A percentile compares a stretch with the other conserved stretches of the same genome.
Evolutionary conservation across 2,113 vertebrate genomes (phyloP).

Genomic region (Aptenodytes patagonicus): DNA sequence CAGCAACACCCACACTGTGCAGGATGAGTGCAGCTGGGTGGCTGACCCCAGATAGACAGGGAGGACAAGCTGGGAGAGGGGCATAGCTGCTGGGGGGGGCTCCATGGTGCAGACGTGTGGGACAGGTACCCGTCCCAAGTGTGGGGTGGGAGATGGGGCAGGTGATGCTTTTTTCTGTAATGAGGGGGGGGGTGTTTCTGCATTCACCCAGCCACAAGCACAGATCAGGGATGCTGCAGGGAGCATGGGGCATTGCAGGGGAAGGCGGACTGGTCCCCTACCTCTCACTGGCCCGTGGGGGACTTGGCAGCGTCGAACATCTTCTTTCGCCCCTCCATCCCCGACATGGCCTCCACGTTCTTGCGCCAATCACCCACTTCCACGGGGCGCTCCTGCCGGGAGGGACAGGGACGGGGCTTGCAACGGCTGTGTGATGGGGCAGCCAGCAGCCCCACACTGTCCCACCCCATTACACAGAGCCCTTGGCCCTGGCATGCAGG

Average conservation of each 20-base stretch:
- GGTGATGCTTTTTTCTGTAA: neutral
- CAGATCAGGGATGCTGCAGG: neutral
- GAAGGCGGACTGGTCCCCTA: neutral
- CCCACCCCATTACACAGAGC: neutral
- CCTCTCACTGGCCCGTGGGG: slow-evolving; percentile 75
- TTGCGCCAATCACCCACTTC: slow-evolving; percentile 96
- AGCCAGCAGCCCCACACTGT: neutral
- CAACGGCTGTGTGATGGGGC: fast-evolving
- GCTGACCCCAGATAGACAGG: fast-evolving
- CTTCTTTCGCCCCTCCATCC: slow-evolving; percentile 96
- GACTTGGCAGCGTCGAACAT: slow-evolving; percentile 93
- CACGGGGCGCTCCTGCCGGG: slow-evolving; percentile 83
- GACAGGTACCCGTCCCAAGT: fast-evolving
- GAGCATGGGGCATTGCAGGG: fast-evolving
- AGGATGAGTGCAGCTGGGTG: neutral
- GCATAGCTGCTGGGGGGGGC: neutral
- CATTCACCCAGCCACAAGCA: neutral
- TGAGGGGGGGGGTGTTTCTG: neutral
- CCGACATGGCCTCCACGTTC: slow-evolving; percentile 96
- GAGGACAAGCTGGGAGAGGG: neutral
- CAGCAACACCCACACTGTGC: fast-evolving
- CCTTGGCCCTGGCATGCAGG: fast-evolving
- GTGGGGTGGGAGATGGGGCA: neutral
- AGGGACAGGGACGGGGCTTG: neutral
- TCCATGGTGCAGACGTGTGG: fast-evolving